Conservation (phyloP, 92 coral and sea anemone genomes). For the Porites lobata region DNA sequence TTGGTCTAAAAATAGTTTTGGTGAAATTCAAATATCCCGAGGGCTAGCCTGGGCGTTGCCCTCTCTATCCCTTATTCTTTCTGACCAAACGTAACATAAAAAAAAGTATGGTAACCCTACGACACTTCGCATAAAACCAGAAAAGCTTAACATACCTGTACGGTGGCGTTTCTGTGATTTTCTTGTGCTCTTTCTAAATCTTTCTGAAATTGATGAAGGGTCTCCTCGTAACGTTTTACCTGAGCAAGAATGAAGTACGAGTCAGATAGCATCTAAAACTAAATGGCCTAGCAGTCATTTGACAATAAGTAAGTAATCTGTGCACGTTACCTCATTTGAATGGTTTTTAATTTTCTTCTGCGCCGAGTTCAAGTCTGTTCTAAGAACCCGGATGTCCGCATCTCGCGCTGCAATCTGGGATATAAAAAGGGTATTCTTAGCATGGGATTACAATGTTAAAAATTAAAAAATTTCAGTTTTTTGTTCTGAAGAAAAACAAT, state of each 20-base stretch:
- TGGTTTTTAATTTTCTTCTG: slow-evolving; percentile 97
- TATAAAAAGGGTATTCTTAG: background rate
- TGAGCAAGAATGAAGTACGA: background rate
- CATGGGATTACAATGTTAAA: no score
- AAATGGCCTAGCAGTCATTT: background rate
- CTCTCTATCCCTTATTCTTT: no score
- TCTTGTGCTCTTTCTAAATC: slow-evolving; percentile 90
- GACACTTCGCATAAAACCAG: background rate
- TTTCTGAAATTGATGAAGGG: slow-evolving; percentile 87
- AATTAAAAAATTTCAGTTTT: no score
- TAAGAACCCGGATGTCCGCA: slow-evolving; percentile 90
- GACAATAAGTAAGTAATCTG: background rate
- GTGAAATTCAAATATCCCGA: no score
- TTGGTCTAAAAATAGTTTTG: no score
- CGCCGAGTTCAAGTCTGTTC: slow-evolving; percentile 94
- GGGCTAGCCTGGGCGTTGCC: no score
- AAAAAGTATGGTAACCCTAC: no score
- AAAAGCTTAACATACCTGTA: slow-evolving; percentile 71
- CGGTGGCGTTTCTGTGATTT: slow-evolving; percentile 72
- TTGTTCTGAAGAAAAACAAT: no score
- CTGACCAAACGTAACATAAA: no score
- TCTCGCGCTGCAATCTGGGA: slow-evolving; percentile 90
- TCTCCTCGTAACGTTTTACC: slow-evolving; percentile 96
- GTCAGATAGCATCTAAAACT: background rate
- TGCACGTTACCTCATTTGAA: slow-evolving; percentile 81